These are phyloP conservation scores for Mus caroli DNA, from an alignment of 2,797 vertebrate species.

Conservation along the genomic window DNA sequence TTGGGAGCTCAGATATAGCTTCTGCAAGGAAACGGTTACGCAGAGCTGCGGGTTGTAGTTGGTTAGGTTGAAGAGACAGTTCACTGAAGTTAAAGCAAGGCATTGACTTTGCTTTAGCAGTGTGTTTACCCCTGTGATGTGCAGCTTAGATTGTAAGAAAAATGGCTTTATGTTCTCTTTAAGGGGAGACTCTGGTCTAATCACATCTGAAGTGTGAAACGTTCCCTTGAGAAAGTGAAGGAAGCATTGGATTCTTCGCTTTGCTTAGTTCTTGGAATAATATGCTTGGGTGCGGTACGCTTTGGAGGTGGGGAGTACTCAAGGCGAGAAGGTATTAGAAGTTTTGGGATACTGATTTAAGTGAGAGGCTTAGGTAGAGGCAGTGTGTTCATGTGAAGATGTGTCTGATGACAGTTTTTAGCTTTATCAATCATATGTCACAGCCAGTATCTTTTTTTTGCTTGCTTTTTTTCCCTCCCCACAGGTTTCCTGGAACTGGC, in stretches of 20 bases:
- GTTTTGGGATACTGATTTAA: conserved; percentile 50
- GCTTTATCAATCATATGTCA: conserved; percentile 71
- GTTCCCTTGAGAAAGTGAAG: conserved; percentile 84
- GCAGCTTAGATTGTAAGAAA: conserved; percentile 78
- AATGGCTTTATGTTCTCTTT: conserved; percentile 79
- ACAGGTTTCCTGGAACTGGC: neutral
- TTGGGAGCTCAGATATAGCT: conserved; percentile 78
- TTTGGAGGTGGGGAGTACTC: conserved; percentile 74
- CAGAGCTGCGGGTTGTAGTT: conserved; percentile 75
- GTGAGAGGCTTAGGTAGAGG: conserved; percentile 77
- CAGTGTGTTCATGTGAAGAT: conserved; percentile 80
- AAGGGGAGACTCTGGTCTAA: conserved; percentile 70
- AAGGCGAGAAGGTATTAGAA: conserved; percentile 78
- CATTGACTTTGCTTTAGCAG: conserved; percentile 81
- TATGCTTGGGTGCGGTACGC: conserved; percentile 67
- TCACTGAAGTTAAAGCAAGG: conserved; percentile 72
- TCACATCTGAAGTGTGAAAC: conserved; percentile 76
- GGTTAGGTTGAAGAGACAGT: conserved; percentile 62
- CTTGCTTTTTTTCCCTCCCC: neutral
- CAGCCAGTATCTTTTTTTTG: conserved; percentile 67
- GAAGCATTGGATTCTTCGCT: conserved; percentile 81
- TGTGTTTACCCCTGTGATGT: conserved; percentile 80
- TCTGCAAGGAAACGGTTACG: conserved; percentile 76
- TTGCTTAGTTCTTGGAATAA: conserved; percentile 81
- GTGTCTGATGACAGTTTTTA: conserved; percentile 75